A percentile compares a stretch with the other conserved stretches of the same genome.
Conservation (phyloP, 2,888 invertebrate species). For the Barypeithes pellucidus region DNA sequence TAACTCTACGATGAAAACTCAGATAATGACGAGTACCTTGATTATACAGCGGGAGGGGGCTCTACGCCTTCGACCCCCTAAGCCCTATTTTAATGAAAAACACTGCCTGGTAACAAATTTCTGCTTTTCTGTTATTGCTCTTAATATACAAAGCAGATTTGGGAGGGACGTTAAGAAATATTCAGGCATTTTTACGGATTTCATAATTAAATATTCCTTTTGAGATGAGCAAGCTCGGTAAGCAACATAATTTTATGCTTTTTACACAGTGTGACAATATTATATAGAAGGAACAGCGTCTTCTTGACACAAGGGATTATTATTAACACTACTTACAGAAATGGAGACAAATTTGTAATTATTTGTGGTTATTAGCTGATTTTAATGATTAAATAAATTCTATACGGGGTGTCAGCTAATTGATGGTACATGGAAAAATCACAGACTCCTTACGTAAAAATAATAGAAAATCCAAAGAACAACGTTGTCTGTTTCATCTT, state of each 20-base stretch:
- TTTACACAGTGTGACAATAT: no score
- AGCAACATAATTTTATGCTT: background rate
- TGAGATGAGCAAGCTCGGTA: background rate
- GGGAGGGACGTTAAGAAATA: constrained; percentile 5
- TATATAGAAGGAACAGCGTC: no score
- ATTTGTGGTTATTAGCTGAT: no score
- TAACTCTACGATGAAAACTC: constrained; percentile 20
- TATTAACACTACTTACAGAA: no score
- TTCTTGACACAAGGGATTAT: no score
- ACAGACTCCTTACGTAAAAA: no score
- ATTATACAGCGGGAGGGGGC: constrained; percentile 14
- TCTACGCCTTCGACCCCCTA: background rate
- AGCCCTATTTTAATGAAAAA: constrained; percentile 25
- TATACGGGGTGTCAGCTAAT: no score
- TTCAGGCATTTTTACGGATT: constrained; percentile 7
- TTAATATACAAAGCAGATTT: constrained; percentile 20
- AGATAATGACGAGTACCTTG: constrained; percentile 21
- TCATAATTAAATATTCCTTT: constrained; percentile 11
- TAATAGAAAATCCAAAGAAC: no score
- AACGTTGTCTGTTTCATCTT: no score
- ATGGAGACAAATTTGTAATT: no score
- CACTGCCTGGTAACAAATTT: constrained; percentile 20
- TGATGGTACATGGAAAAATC: no score
- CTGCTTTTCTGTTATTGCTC: constrained; percentile 10
- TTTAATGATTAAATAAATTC: no score